Percentiles rank a stretch among this genome's conserved stretches.
Evolutionary conservation across 2,888 invertebrate genomes (phyloP).

Genomic region (Eretmocerus hayati): DNA sequence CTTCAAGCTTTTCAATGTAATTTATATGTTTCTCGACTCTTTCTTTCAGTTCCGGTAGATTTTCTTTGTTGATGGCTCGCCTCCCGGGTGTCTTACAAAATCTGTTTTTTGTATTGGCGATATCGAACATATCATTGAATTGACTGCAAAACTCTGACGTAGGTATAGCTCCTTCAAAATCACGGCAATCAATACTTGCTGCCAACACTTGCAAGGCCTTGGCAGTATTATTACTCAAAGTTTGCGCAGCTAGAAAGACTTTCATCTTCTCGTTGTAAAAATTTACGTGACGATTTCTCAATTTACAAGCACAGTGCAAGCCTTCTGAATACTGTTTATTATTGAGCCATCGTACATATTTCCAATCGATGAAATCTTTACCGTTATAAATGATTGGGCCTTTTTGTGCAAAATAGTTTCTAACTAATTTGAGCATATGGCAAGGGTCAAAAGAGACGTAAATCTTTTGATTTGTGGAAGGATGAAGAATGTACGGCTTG

Average conservation of each 20-base stretch:
- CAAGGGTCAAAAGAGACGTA: conserved; percentile 18
- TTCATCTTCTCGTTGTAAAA: conserved; percentile 28
- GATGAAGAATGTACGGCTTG: neutral
- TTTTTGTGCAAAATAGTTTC: conserved; percentile 17
- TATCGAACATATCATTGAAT: conserved; percentile 29
- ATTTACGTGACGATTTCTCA: conserved; percentile 23
- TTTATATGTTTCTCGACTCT: no score
- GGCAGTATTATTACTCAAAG: conserved; percentile 26
- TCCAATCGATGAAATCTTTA: conserved; percentile 23
- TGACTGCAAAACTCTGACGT: conserved; percentile 23
- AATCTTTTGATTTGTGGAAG: neutral
- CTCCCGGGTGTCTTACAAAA: conserved; percentile 13
- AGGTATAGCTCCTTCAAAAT: conserved; percentile 8
- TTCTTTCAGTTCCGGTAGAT: conserved; percentile 1
- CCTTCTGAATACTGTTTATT: conserved; percentile 25
- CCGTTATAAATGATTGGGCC: conserved; percentile 19
- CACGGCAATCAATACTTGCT: conserved; percentile 10
- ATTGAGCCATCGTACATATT: conserved; percentile 23
- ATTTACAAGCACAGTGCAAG: conserved; percentile 26
- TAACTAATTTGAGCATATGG: conserved; percentile 13
- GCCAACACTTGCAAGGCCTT: conserved; percentile 21
- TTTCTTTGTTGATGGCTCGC: neutral
- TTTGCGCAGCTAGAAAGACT: conserved; percentile 26
- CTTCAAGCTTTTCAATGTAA: no score
- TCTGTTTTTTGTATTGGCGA: conserved; percentile 25